Percentiles rank a stretch among this genome's conserved stretches.
Conservation (phyloP, 2,888 invertebrate species). For the Chalcis sispes region DNA sequence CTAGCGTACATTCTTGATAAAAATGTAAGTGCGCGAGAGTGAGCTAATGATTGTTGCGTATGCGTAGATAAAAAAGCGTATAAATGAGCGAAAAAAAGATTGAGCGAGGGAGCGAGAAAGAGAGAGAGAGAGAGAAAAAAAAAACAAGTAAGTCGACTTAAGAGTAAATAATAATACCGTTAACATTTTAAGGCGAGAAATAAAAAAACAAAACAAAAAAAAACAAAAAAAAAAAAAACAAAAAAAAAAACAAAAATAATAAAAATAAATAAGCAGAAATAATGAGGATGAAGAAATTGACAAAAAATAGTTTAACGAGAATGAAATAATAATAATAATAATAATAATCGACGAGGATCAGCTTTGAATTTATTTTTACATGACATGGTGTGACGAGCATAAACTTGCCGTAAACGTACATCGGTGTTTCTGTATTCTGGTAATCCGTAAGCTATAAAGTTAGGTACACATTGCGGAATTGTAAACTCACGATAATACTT, state of each 20-base stretch:
- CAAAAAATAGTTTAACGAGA: too few relatives aligned
- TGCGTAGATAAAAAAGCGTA: slow-evolving; percentile 4
- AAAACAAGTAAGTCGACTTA: slow-evolving; percentile 62
- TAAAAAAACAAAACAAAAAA: slow-evolving; percentile 64
- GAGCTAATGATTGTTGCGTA: slow-evolving; percentile 4
- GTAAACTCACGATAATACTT: not conserved
- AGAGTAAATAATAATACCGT: slow-evolving; percentile 63
- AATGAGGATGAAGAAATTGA: too few relatives aligned
- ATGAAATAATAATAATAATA: too few relatives aligned
- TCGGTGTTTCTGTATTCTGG: slow-evolving; percentile 66
- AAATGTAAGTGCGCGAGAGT: slow-evolving; percentile 35
- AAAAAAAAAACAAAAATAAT: slow-evolving; percentile 17
- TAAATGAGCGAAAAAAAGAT: not conserved
- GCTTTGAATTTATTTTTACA: slow-evolving; percentile 76
- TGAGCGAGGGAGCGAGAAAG: not conserved
- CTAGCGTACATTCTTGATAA: slow-evolving; percentile 72
- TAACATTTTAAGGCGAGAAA: slow-evolving; percentile 68
- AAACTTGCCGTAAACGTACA: slow-evolving; percentile 63
- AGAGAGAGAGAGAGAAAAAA: too few relatives aligned
- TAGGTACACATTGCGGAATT: slow-evolving; percentile 8
- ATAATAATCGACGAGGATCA: slow-evolving; percentile 67
- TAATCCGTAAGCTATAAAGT: slow-evolving; percentile 50
- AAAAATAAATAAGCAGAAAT: too few relatives aligned
- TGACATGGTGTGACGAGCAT: slow-evolving; percentile 67
- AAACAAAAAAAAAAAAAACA: slow-evolving; percentile 34